These are phyloP conservation scores for Drosophila pandora DNA, from an alignment of 1,140 invertebrate genomes.

Conservation along the genomic window DNA sequence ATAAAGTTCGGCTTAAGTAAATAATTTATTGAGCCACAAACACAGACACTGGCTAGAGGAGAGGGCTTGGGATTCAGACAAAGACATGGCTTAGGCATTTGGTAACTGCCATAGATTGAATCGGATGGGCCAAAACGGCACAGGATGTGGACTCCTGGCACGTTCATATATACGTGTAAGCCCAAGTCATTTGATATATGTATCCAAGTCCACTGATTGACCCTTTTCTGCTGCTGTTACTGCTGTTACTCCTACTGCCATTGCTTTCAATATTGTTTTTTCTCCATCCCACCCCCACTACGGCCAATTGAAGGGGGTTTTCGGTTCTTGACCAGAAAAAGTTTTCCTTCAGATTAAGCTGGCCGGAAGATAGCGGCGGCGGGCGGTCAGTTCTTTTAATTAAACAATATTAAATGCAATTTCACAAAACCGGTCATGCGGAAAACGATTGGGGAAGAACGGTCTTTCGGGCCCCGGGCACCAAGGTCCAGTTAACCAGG, in stretches of 20 bases:
- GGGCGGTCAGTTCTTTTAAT: constrained; percentile 56
- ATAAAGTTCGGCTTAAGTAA: constrained; percentile 77
- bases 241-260: constrained; percentile 4
- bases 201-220: constrained; percentile 30
- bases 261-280: constrained; percentile 2
- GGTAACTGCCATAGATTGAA: constrained; percentile 21
- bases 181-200: constrained; percentile 60
- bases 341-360: constrained; percentile 31
- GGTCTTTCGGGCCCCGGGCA: constrained; percentile 13
- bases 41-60: constrained; percentile 14
- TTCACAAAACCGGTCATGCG: constrained; percentile 57
- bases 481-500: constrained; percentile 26
- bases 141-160: constrained; percentile 23
- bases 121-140: constrained; percentile 9
- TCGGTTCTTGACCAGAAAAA: constrained; percentile 14
- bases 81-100: constrained; percentile 37
- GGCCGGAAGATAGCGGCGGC: constrained; percentile 28
- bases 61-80: not conserved
- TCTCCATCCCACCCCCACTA: not conserved
- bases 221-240: constrained; percentile 16
- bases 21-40: constrained; percentile 74
- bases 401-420: constrained; percentile 64
- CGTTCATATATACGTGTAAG: constrained; percentile 23
- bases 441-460: constrained; percentile 39
- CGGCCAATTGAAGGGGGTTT: not conserved